Evolutionary conservation across 2,113 vertebrate genomes (phyloP), one percentile per base, ranked within the genome.

Genomic region (Procavia capensis): DNA sequence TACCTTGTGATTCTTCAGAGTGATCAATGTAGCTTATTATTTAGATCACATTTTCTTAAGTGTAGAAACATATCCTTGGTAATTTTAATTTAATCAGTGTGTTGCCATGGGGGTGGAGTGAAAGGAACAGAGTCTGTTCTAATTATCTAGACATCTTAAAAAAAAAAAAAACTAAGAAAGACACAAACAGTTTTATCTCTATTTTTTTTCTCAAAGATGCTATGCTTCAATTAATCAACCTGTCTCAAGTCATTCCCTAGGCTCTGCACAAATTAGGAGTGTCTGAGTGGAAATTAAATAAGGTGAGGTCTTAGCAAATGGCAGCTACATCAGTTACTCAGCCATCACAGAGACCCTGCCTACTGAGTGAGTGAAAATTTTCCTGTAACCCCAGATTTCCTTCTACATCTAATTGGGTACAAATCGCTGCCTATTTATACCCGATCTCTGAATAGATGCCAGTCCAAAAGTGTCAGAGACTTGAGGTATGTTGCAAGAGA

Each of bases 221-320:
- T 39, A 17, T 76, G 47, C 16, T 97, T 88, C 95, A 95, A 98
- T 98, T 98, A 97, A 98, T 92, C 93, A 88, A 88, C 86, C 87
- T 96, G 31, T 97, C 87, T 96, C 91, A 96, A 98, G 47, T 57
- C 93, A 88, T 93, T 98, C 97, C 95, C 95, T 80, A 97, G 95
- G 79, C 84, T 88, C 94, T 43, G 84, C 61, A 93, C 75, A 91
- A 96, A 96, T 95, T 91, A 94, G 84, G 45, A 96, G 25, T 97
- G 87, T 94, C 93, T 97, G 95, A 96, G 43, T 92, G 54, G 92
- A 97, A 97, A 98, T 97, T 96, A 97, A 97, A 96, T 90, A 97
- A 88, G 68, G 59, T 89, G 82, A 94, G 83, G 96, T 95, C 93
- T 74, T 63, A 95, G 82, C 63, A 96, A 98, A 97, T 34, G 88